Conservation (phyloP, 2,797 vertebrate species). For the Trachurus trachurus region DNA sequence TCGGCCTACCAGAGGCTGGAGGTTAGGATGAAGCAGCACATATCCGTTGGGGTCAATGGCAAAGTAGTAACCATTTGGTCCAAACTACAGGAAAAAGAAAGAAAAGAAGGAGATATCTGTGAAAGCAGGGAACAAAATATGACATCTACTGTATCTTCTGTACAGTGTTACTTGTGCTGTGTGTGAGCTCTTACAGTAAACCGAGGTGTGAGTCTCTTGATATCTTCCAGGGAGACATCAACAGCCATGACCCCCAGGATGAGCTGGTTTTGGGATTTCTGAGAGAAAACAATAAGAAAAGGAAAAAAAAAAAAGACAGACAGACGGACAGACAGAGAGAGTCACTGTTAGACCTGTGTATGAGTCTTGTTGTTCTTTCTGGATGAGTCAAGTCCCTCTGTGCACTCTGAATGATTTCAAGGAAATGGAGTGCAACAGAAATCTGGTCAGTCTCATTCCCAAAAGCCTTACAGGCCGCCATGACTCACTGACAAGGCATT, state of each 20-base stretch:
- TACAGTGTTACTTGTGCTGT: slow-evolving; percentile 10
- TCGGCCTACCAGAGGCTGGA: slow-evolving; percentile 92
- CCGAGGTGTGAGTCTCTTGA: slow-evolving; percentile 95
- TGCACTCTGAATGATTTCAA: slow-evolving; percentile 64
- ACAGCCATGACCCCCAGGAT: slow-evolving; percentile 98
- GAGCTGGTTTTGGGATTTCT: slow-evolving; percentile 90
- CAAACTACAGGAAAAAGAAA: slow-evolving; percentile 85
- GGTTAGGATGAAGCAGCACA: slow-evolving; percentile 97
- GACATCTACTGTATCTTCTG: not conserved
- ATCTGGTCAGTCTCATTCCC: slow-evolving; percentile 74
- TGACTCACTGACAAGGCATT: slow-evolving; percentile 81
- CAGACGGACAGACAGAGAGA: not conserved
- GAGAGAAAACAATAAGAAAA: slow-evolving; percentile 25
- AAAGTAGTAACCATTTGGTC: slow-evolving; percentile 98
- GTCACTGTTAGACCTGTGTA: slow-evolving; percentile 13
- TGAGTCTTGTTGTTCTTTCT: slow-evolving; percentile 61
- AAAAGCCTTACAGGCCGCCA: slow-evolving; percentile 64
- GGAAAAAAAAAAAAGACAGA: slow-evolving; percentile 11
- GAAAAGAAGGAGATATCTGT: not conserved
- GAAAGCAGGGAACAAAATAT: not conserved
- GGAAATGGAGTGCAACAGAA: slow-evolving; percentile 68
- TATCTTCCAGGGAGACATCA: slow-evolving; percentile 96
- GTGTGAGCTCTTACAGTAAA: slow-evolving; percentile 90
- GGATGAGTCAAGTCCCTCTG: slow-evolving; percentile 72
- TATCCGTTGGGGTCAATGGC: slow-evolving; percentile 99